phyloP scores from a whole-genome alignment of 2,113 vertebrate species.

The Oncorhynchus tshawytscha region DNA sequence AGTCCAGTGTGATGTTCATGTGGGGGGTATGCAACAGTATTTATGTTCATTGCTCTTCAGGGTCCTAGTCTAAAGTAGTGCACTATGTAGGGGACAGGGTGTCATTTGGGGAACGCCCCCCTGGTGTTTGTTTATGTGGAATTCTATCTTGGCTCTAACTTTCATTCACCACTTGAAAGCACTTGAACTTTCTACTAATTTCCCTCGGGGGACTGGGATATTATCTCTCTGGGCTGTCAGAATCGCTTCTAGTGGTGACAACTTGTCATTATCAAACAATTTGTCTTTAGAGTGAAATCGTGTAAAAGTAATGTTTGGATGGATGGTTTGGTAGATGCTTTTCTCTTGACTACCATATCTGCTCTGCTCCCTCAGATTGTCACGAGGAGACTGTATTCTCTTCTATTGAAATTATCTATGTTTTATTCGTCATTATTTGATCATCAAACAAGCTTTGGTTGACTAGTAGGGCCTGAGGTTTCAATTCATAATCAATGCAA shows the following conservation, averaged over 20 bases:
- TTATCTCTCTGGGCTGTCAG: constrained; percentile 66
- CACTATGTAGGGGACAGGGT: too few species aligned
- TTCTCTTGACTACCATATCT: constrained; percentile 32
- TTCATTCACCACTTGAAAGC: constrained; percentile 80
- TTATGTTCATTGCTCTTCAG: constrained; percentile 61
- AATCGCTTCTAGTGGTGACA: constrained; percentile 64
- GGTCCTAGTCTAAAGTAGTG: too few species aligned
- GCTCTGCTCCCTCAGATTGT: constrained; percentile 15
- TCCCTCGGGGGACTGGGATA: constrained; percentile 70
- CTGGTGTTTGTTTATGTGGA: constrained; percentile 68
- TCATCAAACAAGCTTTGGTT: constrained; percentile 31
- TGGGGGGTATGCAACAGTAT: constrained; percentile 49
- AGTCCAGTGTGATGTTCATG: constrained; percentile 50
- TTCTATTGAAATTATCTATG: constrained; percentile 38
- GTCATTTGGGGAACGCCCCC: constrained; percentile 31
- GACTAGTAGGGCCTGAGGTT: neutral
- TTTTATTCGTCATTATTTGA: constrained; percentile 37
- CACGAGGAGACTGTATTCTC: constrained; percentile 21
- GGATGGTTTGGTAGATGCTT: constrained; percentile 38
- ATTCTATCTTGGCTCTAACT: constrained; percentile 67
- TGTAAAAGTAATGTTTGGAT: constrained; percentile 38
- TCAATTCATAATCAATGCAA: too few species aligned
- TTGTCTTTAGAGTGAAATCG: constrained; percentile 61
- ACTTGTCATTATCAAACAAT: constrained; percentile 68
- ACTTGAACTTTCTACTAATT: constrained; percentile 72